Percentiles rank a stretch among this genome's conserved stretches.
phyloP scores from a whole-genome alignment of 2,888 invertebrate genomes.

The Athalia rosae region DNA sequence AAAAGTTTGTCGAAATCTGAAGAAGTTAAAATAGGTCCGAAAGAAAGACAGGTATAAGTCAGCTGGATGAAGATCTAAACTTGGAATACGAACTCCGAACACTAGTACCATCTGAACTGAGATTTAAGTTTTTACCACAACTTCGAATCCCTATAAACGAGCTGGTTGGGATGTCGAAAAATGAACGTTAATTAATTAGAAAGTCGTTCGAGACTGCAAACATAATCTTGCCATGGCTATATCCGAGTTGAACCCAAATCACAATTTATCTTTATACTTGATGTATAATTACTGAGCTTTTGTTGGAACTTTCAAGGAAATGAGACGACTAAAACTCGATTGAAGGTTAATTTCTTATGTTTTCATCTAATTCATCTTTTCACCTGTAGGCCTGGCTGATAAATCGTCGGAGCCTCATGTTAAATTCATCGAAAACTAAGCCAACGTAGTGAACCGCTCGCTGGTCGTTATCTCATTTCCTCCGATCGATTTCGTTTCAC shows the following conservation, averaged over 20 bases:
- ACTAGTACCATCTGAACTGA: conserved; percentile 31
- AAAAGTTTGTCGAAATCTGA: conserved; percentile 28
- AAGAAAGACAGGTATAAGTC: conserved; percentile 1
- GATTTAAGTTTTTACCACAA: conserved; percentile 38
- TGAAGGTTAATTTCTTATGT: conserved; percentile 40
- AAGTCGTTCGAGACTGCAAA: conserved; percentile 40
- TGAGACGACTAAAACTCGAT: conserved; percentile 40
- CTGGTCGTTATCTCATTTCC: background rate
- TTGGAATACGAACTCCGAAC: conserved; percentile 31
- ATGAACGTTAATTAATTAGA: conserved; percentile 46
- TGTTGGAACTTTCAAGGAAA: conserved; percentile 42
- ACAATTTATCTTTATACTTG: conserved; percentile 42
- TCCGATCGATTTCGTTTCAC: background rate
- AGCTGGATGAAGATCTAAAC: conserved; percentile 31
- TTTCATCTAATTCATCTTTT: conserved; percentile 29
- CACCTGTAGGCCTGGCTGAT: conserved; percentile 10
- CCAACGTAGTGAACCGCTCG: background rate
- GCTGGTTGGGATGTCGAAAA: conserved; percentile 44
- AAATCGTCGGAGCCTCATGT: conserved; percentile 32
- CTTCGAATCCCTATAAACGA: conserved; percentile 44
- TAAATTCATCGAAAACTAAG: conserved; percentile 30
- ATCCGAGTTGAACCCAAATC: conserved; percentile 45
- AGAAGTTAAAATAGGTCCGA: conserved; percentile 33
- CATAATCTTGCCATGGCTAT: conserved; percentile 39
- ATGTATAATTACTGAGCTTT: conserved; percentile 46